Percentiles rank a stretch among this genome's conserved stretches.
Evolutionary conservation across 2,888 invertebrate genomes (phyloP).

Genomic region (Antitype chi): DNA sequence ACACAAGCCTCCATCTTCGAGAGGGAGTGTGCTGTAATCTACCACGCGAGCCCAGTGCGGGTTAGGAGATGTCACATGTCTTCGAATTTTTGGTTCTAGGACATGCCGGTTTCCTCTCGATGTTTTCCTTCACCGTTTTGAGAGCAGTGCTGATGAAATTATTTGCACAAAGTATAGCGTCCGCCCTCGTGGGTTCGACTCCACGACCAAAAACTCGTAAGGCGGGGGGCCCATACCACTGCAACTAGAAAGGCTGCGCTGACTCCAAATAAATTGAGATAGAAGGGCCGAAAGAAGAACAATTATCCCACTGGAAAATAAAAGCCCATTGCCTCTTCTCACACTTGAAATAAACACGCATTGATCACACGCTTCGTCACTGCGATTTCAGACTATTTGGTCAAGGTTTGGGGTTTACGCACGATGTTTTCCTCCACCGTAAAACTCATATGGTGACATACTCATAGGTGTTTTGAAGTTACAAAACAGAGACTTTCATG

Average conservation of each 20-base stretch:
- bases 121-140: no score
- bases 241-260: neutral
- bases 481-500: neutral
- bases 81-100: no score
- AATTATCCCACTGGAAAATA: neutral
- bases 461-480: neutral
- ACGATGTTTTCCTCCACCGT: constrained; percentile 11
- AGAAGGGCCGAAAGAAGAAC: neutral
- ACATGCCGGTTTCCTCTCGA: no score
- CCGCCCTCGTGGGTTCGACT: no score
- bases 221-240: no score
- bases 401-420: constrained; percentile 7
- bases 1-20: no score
- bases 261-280: neutral
- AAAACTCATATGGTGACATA: neutral
- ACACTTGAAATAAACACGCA: neutral
- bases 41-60: no score
- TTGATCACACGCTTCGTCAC: neutral
- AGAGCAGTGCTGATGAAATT: no score
- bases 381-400: neutral
- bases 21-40: no score
- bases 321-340: neutral
- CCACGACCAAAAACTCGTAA: no score
- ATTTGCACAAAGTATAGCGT: no score
- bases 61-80: no score